A percentile compares a stretch with the other conserved stretches of the same genome.
phyloP scores from a whole-genome alignment of 2,797 vertebrate genomes.

The Microctenopoma stevenorrisi region DNA sequence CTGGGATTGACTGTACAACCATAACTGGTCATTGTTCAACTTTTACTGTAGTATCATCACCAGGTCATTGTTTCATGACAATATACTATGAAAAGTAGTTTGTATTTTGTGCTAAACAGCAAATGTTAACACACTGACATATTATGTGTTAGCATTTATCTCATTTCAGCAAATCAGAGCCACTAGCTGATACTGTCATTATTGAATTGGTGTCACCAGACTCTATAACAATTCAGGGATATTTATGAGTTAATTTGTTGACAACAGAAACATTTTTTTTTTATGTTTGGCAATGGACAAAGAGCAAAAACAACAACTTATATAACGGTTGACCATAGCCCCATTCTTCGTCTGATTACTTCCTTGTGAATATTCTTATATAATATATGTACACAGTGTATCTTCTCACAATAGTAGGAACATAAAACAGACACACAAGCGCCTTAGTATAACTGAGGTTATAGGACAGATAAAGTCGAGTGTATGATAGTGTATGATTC shows the following conservation, averaged over 20 bases:
- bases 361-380: neutral
- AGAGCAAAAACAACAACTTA: neutral
- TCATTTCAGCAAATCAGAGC: too few species aligned
- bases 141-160: too few species aligned
- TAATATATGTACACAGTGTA: neutral
- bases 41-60: too few species aligned
- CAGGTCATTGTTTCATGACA: too few species aligned
- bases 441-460: conserved; percentile 16
- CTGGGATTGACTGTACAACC: neutral
- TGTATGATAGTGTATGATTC: conserved; percentile 2
- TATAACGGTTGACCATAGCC: neutral
- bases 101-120: too few species aligned
- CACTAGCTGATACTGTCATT: neutral
- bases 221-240: neutral
- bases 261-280: neutral
- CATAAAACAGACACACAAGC: conserved; percentile 7
- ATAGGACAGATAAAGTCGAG: conserved; percentile 21
- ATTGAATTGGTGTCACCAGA: neutral
- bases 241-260: neutral
- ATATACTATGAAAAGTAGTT: too few species aligned
- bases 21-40: neutral
- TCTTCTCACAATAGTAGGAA: neutral
- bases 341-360: neutral
- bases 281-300: conserved; percentile 4
- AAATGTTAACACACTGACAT: too few species aligned